A percentile compares a stretch with the other conserved stretches of the same genome.
Conservation (phyloP, 37 sponge, comb jelly and placozoan species). For the Dysidea cf. avara region DNA sequence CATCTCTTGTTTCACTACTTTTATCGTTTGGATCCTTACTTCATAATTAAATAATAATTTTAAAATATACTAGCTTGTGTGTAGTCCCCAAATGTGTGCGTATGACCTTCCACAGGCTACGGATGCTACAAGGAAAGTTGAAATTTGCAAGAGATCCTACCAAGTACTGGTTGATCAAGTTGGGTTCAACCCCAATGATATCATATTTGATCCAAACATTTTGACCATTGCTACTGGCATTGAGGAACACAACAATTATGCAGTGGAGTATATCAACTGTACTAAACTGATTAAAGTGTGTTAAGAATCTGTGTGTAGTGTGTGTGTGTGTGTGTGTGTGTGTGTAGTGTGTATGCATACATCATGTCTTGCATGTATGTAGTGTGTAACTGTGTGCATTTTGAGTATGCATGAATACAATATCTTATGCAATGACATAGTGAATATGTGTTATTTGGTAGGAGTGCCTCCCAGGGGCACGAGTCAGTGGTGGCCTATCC, state of each 20-base stretch:
- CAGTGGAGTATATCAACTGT: constrained; percentile 82
- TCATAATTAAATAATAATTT: too few relatives aligned
- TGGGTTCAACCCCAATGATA: constrained; percentile 95
- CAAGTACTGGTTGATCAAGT: constrained; percentile 70
- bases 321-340: neutral
- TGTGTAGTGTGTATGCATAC: too few relatives aligned
- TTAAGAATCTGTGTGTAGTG: neutral
- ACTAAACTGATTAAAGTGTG: constrained; percentile 82
- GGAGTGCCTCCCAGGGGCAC: constrained; percentile 62
- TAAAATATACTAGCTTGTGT: neutral
- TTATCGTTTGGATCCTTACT: too few relatives aligned
- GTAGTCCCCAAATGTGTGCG: neutral
- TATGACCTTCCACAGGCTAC: constrained; percentile 64
- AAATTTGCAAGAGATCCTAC: constrained; percentile 90
- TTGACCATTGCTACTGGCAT: constrained; percentile 98
- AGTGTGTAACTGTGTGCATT: too few relatives aligned
- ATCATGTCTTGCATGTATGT: neutral
- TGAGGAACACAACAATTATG: constrained; percentile 95
- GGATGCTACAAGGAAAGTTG: constrained; percentile 65
- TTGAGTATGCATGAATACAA: too few relatives aligned
- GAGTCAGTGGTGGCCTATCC: constrained; percentile 94
- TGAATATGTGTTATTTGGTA: constrained; percentile 10
- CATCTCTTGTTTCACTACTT: too few relatives aligned
- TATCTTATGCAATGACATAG: too few relatives aligned
- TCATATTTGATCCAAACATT: constrained; percentile 99